phyloP scores from a whole-genome alignment of 2,888 invertebrate species.

The Phengaris arion region DNA sequence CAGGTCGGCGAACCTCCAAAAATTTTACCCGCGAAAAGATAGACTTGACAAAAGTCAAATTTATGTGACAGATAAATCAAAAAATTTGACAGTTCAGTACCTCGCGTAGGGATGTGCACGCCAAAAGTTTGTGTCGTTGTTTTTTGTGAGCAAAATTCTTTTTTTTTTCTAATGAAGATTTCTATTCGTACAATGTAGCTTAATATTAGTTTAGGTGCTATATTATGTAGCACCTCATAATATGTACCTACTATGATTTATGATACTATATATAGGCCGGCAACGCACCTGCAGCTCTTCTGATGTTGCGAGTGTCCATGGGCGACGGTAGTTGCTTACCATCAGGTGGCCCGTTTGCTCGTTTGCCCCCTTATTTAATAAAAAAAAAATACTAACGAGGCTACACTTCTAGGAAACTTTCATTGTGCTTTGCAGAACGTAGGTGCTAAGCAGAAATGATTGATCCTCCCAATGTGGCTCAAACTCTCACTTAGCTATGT shows the following conservation, averaged over 20 bases:
- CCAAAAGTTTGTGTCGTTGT: background rate
- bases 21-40: conserved; percentile 13
- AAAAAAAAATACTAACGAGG: too few species aligned
- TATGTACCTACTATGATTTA: background rate
- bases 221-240: background rate
- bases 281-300: too few species aligned
- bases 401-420: conserved; percentile 1
- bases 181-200: background rate
- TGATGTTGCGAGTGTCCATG: too few species aligned
- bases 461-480: background rate
- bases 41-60: conserved; percentile 17
- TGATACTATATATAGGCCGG: too few species aligned
- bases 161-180: background rate
- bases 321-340: too few species aligned
- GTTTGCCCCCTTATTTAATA: too few species aligned
- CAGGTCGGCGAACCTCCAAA: conserved; percentile 1
- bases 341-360: too few species aligned
- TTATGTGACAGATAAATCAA: conserved; percentile 20
- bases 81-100: conserved; percentile 10
- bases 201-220: background rate
- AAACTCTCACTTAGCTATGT: conserved; percentile 9
- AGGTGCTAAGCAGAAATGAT: conserved; percentile 18
- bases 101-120: conserved; percentile 11
- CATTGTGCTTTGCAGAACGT: conserved; percentile 1
- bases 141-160: background rate